Conservation (phyloP, 2,888 invertebrate genomes). For the Odontomyia ornata region DNA sequence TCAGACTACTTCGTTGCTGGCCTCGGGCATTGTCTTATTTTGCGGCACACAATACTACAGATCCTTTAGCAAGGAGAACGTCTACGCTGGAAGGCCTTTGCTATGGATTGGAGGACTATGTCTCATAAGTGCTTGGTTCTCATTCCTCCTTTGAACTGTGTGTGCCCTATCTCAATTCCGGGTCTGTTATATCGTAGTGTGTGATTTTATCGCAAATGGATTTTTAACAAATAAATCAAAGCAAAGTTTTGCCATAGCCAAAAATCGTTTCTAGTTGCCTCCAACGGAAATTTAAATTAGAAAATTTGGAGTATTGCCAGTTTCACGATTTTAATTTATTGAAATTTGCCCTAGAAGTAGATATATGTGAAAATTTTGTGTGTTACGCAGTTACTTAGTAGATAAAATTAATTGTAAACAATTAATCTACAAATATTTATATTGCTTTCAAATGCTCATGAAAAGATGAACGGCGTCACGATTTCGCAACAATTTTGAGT, state of each 20-base stretch:
- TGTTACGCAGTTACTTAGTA: too few relatives aligned
- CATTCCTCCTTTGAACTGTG: slow-evolving; percentile 21
- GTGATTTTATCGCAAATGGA: not conserved
- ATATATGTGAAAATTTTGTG: too few relatives aligned
- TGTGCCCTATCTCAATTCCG: not conserved
- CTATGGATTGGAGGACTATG: slow-evolving; percentile 36
- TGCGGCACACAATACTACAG: slow-evolving; percentile 38
- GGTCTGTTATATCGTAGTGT: not conserved
- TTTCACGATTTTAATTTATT: too few relatives aligned
- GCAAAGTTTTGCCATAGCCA: slow-evolving; percentile 8
- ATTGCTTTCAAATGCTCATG: too few relatives aligned
- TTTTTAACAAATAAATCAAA: slow-evolving; percentile 12
- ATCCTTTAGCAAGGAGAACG: not conserved
- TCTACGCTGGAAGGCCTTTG: not conserved
- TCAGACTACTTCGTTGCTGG: slow-evolving; percentile 7
- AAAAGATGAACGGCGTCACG: too few relatives aligned
- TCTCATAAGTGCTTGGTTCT: slow-evolving; percentile 27
- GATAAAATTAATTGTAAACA: too few relatives aligned
- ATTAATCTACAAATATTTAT: too few relatives aligned
- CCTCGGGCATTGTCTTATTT: slow-evolving; percentile 9
- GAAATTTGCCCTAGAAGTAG: too few relatives aligned
- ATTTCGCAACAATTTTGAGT: too few relatives aligned
- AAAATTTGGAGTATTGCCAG: too few relatives aligned
- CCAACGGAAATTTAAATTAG: too few relatives aligned
- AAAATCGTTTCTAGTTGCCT: too few relatives aligned